phyloP scores from a whole-genome alignment of 2,888 invertebrate species.

The Lasioglossum villosulum region DNA sequence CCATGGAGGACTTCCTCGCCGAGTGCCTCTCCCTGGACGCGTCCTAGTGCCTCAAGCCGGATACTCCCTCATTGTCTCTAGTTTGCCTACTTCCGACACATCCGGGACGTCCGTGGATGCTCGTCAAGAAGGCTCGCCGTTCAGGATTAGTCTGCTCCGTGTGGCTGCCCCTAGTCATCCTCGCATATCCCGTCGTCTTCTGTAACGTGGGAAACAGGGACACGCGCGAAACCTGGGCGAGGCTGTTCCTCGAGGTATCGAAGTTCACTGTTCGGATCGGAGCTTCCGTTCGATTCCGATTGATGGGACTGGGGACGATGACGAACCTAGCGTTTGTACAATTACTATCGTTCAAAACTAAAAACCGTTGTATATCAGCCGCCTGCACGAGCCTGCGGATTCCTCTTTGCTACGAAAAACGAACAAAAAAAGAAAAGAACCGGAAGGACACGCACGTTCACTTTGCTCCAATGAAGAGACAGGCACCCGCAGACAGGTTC shows the following conservation, averaged over 20 bases:
- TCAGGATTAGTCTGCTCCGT: slow-evolving; percentile 36
- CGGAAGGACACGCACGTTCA: slow-evolving; percentile 27
- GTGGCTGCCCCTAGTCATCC: neutral
- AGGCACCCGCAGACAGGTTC: slow-evolving; percentile 14
- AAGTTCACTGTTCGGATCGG: neutral
- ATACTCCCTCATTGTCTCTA: slow-evolving; percentile 79
- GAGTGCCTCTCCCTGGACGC: slow-evolving; percentile 95
- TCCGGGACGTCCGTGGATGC: slow-evolving; percentile 52
- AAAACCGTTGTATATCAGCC: slow-evolving; percentile 68
- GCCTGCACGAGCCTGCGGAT: slow-evolving; percentile 68
- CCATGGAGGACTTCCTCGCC: slow-evolving; percentile 96
- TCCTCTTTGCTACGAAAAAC: slow-evolving; percentile 68
- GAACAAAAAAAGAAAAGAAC: neutral
- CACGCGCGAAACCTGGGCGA: neutral
- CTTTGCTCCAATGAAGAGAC: slow-evolving; percentile 45
- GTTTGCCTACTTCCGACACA: slow-evolving; percentile 72
- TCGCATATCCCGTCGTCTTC: neutral
- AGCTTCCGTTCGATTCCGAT: neutral
- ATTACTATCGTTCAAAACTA: slow-evolving; percentile 69
- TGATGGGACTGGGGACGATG: slow-evolving; percentile 12
- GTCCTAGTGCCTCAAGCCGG: slow-evolving; percentile 84
- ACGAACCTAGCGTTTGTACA: slow-evolving; percentile 69
- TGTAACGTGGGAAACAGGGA: neutral
- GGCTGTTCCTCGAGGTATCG: slow-evolving; percentile 7
- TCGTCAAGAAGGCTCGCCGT: slow-evolving; percentile 46